Evolutionary conservation across 2,888 invertebrate genomes (phyloP).

Genomic region (Nymphalis c-album): DNA sequence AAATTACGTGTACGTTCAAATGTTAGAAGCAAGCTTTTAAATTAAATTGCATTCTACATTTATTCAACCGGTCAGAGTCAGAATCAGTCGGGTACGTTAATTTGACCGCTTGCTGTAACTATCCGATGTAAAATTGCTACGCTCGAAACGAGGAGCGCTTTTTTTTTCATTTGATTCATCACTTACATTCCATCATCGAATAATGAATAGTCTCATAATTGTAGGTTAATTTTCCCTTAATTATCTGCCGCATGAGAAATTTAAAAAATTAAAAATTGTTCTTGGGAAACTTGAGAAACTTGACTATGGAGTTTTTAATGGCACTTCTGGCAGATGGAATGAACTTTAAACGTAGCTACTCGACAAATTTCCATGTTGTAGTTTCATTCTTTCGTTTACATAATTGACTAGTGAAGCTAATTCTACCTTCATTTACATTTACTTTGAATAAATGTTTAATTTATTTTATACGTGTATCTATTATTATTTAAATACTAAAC

Average conservation of each 20-base stretch:
- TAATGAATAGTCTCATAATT: neutral
- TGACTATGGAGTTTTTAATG: neutral
- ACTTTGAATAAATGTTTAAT: no score
- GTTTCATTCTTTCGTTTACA: no score
- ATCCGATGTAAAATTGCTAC: neutral
- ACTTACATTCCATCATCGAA: neutral
- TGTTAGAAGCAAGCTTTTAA: neutral
- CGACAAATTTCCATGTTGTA: no score
- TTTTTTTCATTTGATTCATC: neutral
- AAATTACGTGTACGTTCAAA: no score
- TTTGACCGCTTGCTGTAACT: neutral
- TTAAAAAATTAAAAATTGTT: neutral
- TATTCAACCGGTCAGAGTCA: neutral
- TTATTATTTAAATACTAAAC: no score
- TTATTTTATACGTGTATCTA: no score
- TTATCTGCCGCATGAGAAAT: neutral
- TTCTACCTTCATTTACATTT: no score
- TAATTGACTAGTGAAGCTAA: no score
- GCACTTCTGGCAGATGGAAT: neutral
- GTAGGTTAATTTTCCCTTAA: neutral
- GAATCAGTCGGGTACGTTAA: neutral
- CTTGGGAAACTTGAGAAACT: neutral
- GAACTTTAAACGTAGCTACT: no score
- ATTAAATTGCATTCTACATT: constrained; percentile 7
- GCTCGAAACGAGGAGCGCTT: neutral